Conservation (phyloP, 2,797 vertebrate genomes). For the Karalla daura region DNA sequence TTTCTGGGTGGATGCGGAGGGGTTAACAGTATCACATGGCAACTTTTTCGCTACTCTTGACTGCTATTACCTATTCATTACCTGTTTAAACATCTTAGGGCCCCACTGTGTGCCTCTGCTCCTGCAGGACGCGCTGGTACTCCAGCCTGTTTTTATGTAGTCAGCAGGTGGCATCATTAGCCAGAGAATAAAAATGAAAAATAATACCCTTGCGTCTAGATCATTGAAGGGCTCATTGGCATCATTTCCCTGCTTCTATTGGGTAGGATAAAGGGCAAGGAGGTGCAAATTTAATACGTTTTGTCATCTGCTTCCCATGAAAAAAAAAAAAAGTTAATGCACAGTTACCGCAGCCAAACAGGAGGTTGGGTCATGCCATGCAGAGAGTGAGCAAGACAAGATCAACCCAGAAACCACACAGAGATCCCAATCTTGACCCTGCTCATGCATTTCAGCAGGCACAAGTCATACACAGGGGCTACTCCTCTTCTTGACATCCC, state of each 20-base stretch:
- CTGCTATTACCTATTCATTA: slow-evolving; percentile 65
- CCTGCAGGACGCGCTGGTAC: slow-evolving; percentile 69
- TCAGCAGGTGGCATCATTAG: slow-evolving; percentile 91
- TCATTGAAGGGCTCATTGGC: slow-evolving; percentile 75
- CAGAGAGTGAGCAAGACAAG: slow-evolving; percentile 55
- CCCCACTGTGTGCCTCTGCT: slow-evolving; percentile 55
- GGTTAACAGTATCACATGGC: slow-evolving; percentile 72
- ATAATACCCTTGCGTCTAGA: slow-evolving; percentile 77
- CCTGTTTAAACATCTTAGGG: slow-evolving; percentile 65
- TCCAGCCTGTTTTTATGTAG: slow-evolving; percentile 83
- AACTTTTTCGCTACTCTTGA: slow-evolving; percentile 62
- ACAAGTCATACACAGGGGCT: slow-evolving; percentile 29
- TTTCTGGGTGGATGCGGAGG: slow-evolving; percentile 49
- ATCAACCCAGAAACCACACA: slow-evolving; percentile 64
- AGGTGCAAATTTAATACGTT: slow-evolving; percentile 82
- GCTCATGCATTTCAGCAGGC: slow-evolving; percentile 19
- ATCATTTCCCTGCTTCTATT: slow-evolving; percentile 55
- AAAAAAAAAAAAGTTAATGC: slow-evolving; percentile 46
- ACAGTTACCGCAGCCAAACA: slow-evolving; percentile 44
- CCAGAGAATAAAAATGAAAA: slow-evolving; percentile 86
- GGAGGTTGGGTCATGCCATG: slow-evolving; percentile 51
- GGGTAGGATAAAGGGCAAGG: slow-evolving; percentile 66
- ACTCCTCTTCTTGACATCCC: slow-evolving; percentile 40
- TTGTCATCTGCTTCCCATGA: slow-evolving; percentile 70
- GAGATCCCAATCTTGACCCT: slow-evolving; percentile 54